Conservation (phyloP, 2,797 vertebrate species). For the Falco rusticolus region DNA sequence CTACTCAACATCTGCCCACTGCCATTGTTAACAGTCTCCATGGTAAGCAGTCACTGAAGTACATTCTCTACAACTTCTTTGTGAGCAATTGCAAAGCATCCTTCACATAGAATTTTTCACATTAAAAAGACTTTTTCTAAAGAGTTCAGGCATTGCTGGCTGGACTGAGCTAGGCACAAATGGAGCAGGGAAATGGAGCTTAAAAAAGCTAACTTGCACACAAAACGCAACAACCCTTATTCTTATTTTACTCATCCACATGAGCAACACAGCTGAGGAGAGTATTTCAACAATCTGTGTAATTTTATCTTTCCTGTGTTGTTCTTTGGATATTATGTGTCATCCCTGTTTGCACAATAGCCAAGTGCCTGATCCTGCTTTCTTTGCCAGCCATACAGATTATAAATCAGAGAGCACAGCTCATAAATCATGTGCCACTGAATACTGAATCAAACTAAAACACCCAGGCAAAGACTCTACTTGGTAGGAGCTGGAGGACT, state of each 20-base stretch:
- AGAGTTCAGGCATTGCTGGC: not conserved
- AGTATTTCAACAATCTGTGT: conserved; percentile 61
- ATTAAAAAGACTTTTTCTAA: not conserved
- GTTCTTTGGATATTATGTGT: conserved; percentile 54
- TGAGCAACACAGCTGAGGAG: conserved; percentile 26
- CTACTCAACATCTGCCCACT: not conserved
- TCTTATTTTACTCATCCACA: conserved; percentile 44
- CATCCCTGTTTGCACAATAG: conserved; percentile 58
- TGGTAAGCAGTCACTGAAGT: not conserved
- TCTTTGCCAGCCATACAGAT: conserved; percentile 24
- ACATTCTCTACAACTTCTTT: not conserved
- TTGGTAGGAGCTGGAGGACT: not conserved
- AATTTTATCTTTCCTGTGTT: conserved; percentile 70
- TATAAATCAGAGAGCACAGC: conserved; percentile 23
- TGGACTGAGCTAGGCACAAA: not conserved
- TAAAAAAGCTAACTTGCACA: not conserved
- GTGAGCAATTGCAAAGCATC: not conserved
- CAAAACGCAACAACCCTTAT: conserved; percentile 24
- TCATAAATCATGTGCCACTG: conserved; percentile 32
- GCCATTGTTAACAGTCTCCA: not conserved
- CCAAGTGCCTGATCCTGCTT: conserved; percentile 45
- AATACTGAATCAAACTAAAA: not conserved
- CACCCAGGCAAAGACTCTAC: not conserved
- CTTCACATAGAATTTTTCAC: not conserved
- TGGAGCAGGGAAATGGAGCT: not conserved